Conservation (phyloP, 2,113 vertebrate genomes). For the Aptenodytes forsteri region DNA sequence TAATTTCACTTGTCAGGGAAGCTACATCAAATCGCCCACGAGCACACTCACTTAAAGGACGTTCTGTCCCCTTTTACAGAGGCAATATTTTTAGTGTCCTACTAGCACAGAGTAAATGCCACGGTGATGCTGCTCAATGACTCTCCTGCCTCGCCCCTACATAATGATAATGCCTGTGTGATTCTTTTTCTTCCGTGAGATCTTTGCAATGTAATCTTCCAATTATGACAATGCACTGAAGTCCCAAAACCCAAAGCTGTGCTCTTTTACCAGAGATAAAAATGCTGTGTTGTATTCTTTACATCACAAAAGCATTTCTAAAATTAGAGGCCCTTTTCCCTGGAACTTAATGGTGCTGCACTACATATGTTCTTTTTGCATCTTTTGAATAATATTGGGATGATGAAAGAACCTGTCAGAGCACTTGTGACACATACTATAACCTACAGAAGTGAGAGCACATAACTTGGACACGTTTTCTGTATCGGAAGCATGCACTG, state of each 20-base stretch:
- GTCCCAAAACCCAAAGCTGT: neutral
- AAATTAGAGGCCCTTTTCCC: neutral
- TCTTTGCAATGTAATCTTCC: neutral
- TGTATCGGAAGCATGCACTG: neutral
- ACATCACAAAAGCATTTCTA: neutral
- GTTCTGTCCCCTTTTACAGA: constrained; percentile 63
- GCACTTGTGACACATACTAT: neutral
- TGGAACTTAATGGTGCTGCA: neutral
- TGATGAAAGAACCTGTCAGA: neutral
- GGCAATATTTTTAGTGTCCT: constrained; percentile 68
- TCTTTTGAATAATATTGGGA: neutral
- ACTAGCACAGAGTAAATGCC: constrained; percentile 59
- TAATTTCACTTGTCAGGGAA: constrained; percentile 68
- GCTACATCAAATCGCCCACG: constrained; percentile 54
- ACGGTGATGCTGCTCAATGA: constrained; percentile 35
- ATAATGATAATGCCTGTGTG: neutral
- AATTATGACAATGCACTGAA: neutral
- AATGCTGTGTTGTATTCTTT: neutral
- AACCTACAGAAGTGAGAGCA: neutral
- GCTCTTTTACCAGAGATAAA: neutral
- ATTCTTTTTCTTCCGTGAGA: neutral
- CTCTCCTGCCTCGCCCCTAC: constrained; percentile 36
- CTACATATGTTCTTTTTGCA: neutral
- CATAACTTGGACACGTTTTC: neutral
- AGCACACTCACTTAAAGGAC: constrained; percentile 59